phyloP scores from a whole-genome alignment of 1,140 invertebrate genomes.

The Macrocentrus cingulum region DNA sequence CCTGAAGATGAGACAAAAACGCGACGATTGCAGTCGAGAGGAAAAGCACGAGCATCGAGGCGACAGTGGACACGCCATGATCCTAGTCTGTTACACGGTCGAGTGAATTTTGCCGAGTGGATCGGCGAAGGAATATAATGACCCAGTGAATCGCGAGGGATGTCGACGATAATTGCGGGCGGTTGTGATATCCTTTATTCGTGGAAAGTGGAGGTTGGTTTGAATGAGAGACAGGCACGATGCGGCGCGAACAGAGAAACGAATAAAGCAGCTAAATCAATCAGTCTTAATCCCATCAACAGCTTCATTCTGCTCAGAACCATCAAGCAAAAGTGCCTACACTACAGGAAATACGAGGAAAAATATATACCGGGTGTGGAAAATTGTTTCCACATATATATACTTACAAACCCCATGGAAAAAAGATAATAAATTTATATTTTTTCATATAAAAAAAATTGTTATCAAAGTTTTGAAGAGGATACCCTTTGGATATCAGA shows the following conservation, averaged over 20 bases:
- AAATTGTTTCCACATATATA: too few relatives aligned
- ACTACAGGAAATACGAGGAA: too few relatives aligned
- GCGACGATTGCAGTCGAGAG: neutral
- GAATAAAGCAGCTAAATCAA: neutral
- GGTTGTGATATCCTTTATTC: slow-evolving; percentile 34
- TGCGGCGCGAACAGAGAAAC: slow-evolving; percentile 6
- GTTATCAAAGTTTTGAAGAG: too few relatives aligned
- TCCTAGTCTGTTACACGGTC: slow-evolving; percentile 30
- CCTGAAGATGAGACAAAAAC: too few relatives aligned
- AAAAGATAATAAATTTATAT: too few relatives aligned
- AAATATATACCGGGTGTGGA: too few relatives aligned
- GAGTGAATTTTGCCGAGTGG: slow-evolving; percentile 28
- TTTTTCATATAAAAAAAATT: too few relatives aligned
- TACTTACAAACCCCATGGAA: too few relatives aligned
- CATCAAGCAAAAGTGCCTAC: neutral
- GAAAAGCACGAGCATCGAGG: neutral
- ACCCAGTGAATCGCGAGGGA: slow-evolving; percentile 35
- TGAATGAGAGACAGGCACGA: slow-evolving; percentile 4
- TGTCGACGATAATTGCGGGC: slow-evolving; percentile 39
- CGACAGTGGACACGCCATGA: neutral
- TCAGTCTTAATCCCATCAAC: too few relatives aligned
- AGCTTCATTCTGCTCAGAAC: too few relatives aligned
- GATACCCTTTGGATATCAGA: too few relatives aligned
- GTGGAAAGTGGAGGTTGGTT: slow-evolving; percentile 30
- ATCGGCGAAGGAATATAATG: too few relatives aligned